Base-by-base conservation (phyloP, 1,140 invertebrate species). In the Asobara japonica region DNA sequence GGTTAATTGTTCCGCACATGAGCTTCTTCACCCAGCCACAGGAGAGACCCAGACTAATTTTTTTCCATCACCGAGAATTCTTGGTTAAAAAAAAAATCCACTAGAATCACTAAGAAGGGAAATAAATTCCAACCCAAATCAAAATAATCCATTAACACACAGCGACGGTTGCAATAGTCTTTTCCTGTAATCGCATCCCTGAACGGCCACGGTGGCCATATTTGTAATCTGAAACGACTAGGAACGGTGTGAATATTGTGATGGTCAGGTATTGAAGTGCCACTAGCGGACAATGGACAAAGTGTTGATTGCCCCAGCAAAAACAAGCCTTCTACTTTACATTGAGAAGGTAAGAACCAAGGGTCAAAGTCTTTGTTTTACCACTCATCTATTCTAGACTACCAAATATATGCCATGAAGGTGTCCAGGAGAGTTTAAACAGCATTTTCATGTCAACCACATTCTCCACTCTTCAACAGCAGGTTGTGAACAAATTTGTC, bases 161-260 rank as follows among this genome's bases (percentile, higher is more conserved):
- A n/a, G 10, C 36, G 36, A 38, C 36, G 36, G 36, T 38, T n/a
- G 36, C 36, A 38, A 7, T n/a, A n/a, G 2, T 38, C 10, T 38
- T 38, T 38, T 38, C 36, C 36, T 38, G 36, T 38, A 38, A 38
- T 38, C 3, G 36, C 36, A 38, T 38, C 33, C 33, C 36, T 36
- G 36, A 45, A 41, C 25, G n/a, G 10, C 25, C 45, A 31, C 71
- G 75, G 74, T 82, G 78, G 78, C 77, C 74, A 80, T 78, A 75
- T 72, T 81, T 75, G 85, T 81, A 86, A 86, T 76, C 75, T 75
- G 82, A 86, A 69, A 77, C 80, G 64, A 76, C 66, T 68, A 74
- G 74, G 79, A 80, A 82, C 75, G 78, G 83, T 83, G 80, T 85
- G 85, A 85, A 86, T 84, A 86, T 85, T 86, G 82, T 83, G 83